phyloP scores from a whole-genome alignment of 1,140 invertebrate species.

The Pantala flavescens region DNA sequence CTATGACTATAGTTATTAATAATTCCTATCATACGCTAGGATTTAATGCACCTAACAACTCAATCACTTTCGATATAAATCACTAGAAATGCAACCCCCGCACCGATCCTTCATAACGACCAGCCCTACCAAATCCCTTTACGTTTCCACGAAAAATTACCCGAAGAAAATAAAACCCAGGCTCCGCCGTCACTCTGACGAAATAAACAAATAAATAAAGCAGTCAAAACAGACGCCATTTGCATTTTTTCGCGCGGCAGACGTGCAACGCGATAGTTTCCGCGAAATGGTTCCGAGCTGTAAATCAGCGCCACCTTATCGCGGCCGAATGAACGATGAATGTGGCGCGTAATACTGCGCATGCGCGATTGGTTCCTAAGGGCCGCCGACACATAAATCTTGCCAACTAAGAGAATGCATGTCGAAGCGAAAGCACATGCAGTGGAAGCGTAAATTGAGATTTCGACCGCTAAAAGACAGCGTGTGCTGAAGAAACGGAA shows the following conservation, averaged over 20 bases:
- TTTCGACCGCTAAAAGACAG: neutral
- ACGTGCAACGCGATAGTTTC: neutral
- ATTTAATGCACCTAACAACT: too few species aligned
- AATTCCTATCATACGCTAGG: too few species aligned
- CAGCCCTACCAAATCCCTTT: too few species aligned
- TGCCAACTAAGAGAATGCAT: neutral
- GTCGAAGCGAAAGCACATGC: neutral
- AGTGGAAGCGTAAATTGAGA: conserved; percentile 1
- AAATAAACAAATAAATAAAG: too few species aligned
- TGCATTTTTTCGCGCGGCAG: neutral
- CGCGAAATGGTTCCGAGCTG: neutral
- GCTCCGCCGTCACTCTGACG: too few species aligned
- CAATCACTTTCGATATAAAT: too few species aligned
- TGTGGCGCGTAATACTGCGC: neutral
- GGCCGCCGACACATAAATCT: neutral
- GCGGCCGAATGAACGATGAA: neutral
- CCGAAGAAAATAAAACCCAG: too few species aligned
- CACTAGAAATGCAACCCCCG: too few species aligned
- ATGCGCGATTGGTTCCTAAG: neutral
- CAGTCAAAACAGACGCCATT: too few species aligned
- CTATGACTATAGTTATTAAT: too few species aligned
- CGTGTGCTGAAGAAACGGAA: neutral
- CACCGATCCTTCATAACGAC: too few species aligned
- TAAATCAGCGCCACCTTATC: conserved; percentile 8
- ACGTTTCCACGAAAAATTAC: too few species aligned